Base-by-base conservation (phyloP, 1,140 invertebrate genomes). In the Archegozetes longisetosus region DNA sequence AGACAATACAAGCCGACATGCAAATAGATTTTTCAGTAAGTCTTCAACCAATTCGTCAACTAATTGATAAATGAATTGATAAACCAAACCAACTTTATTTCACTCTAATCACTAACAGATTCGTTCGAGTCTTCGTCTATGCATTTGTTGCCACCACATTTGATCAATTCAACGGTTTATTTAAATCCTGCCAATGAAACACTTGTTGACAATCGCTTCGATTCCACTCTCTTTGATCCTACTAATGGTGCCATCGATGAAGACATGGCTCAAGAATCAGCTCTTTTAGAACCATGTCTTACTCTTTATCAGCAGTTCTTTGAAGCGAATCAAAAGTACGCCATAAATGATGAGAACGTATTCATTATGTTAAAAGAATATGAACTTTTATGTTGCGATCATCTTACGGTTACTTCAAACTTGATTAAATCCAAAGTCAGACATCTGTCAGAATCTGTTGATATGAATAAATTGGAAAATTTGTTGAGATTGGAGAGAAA, bases 401-500 rank as follows among this genome's bases (percentile, higher is more conserved):
- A 40, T 40, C 17, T 40, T 6, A 17, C 17, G 32, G 32, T 40
- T 17, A 40, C 32, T 17, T 6, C 32, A 6, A 40, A 40, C 17
- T 9, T 40, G 32, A 9, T 40, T 9, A 40, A 40, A 40, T 40
- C 32, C 6, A 40, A 40, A 40, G 32, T 40, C 6, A 40, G 32
- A 40, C 32, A 40, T 40, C 17, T 40, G 32, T 6, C 32, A 6
- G 51, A 58, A 46, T 4, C 25, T 17, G 6, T 12, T 22, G 48
- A 58, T 25, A 46, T 55, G 6, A 46, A 22, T 17, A 53, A 53
- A 50, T 48, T 58, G 17, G 58, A 53, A 20, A 50, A 12, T 3
- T 24, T 69, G 25, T 53, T 74, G 22, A 62, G 67, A 56, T 53
- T 84, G 68, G 89, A 94, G 70, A 77, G 83, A 49, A 86, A 89